Base-by-base conservation (phyloP, 2,797 vertebrate species). In the Notolepis coatsorum region DNA sequence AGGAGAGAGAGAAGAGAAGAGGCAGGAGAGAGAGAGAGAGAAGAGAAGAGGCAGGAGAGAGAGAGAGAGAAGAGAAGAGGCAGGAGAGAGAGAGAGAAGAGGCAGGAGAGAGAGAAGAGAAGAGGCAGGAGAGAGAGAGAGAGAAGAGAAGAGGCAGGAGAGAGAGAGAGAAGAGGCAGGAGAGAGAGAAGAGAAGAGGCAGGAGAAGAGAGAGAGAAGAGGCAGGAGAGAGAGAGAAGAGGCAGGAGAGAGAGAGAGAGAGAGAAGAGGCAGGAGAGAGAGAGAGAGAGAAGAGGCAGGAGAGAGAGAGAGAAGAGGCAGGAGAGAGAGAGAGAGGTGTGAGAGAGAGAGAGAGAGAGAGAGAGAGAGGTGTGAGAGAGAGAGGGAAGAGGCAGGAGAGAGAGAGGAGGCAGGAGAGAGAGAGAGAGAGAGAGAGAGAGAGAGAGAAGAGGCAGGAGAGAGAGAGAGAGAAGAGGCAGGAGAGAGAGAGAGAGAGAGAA, bases 371-470 rank as follows among this genome's bases (percentile, higher is more conserved):
- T 41, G 56, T 43, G 4, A 31, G 27, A 27, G 33, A 31, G 9
- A 7, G 10, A 18, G 48, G 17, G n/a, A n/a, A n/a, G n/a, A n/a
- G n/a, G n/a, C n/a, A n/a, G n/a, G n/a, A n/a, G n/a, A n/a, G n/a
- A n/a, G n/a, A 23, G 17, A 25, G 2, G 30, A 25, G 41, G 30
- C 53, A 65, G 68, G 65, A n/a, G 48, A 70, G 60, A 65, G 67
- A 49, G 58, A 47, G 3, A 46, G 65, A 65, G 56, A 17, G 49
- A 13, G 25, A 30, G 50, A 59, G 31, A 2, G 13, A 8, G 58
- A 50, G 23, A 12, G 55, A 67, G 15, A n/a, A n/a, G 46, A 5
- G 61, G 65, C n/a, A n/a, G 6, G 21, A 30, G 65, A 47, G 53
- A 59, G 15, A 38, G 48, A 43, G 46, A 3, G 25, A 56, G 18